Base-by-base conservation (phyloP, 2,797 vertebrate genomes). In the Trichosurus vulpecula region DNA sequence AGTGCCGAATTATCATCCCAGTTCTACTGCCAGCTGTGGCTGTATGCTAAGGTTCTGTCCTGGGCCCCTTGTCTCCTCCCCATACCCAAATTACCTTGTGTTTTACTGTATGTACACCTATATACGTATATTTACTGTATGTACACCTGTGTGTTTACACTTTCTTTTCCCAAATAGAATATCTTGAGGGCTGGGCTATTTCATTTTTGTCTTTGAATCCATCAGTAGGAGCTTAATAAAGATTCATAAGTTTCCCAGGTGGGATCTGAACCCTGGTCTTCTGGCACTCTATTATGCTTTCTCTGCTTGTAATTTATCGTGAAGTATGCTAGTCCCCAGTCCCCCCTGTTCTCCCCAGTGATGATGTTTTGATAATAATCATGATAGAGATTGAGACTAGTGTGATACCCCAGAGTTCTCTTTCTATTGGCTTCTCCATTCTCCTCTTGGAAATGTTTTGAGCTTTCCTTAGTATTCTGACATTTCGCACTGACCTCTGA, bases 401-500 rank as follows among this genome's bases (percentile, higher is more conserved):
- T 51, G 0, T 52, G 1, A 52, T 6, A 22, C 6, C 29, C 8
- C 8, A 91, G 87, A 93, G 53, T 30, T 93, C 30, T 53, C n/a
- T 96, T 27, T 66, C 12, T 0, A 16, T 16, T 53, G 90, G 1
- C 56, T 6, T 1, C n/a, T 51, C 13, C 66, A 4, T 52, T 3
- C 90, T 4, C n/a, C 35, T 89, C 35, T 96, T 30, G 0, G 11
- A 58, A 94, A 57, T 56, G 12, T 56, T 41, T 1, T 0, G 0
- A 89, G 29, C 89, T 95, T 97, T 95, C 35, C 94, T 95, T 57
- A 54, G 10, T 96, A 41, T 94, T 98, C 94, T 92, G 0, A 0
- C 94, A 10, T 52, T 16, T 95, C 93, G 1, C 56, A 94, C 41
- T 87, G 16, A 91, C 41, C 91, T 94, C 55, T 94, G 90, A 92